Conservation (phyloP, 2,113 vertebrate species). For the Anoura caudifer region DNA sequence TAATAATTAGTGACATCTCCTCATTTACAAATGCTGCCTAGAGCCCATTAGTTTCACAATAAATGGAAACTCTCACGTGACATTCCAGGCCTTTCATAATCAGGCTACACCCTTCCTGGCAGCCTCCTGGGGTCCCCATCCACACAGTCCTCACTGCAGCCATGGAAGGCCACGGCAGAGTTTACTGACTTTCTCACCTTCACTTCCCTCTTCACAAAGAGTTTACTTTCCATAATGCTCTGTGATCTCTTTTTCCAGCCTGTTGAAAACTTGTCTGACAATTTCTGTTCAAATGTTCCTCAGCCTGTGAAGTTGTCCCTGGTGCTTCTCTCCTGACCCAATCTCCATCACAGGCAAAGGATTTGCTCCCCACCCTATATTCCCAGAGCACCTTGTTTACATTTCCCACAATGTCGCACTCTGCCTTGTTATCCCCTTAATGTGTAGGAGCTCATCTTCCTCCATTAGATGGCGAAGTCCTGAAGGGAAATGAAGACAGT, state of each 20-base stretch:
- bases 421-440: neutral
- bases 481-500: neutral
- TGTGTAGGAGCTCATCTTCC: neutral
- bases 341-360: neutral
- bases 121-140: no score
- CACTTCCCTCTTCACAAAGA: neutral
- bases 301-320: neutral
- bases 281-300: neutral
- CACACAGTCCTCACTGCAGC: neutral
- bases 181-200: neutral
- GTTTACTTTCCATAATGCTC: neutral
- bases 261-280: neutral
- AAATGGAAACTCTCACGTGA: neutral
- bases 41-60: neutral
- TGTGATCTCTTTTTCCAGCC: neutral
- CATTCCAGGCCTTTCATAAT: neutral
- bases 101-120: neutral
- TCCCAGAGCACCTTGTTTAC: neutral
- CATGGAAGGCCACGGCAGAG: neutral
- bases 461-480: neutral
- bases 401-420: no score
- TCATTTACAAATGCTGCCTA: neutral
- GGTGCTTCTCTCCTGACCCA: neutral
- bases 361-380: rapidly evolving
- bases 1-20: neutral